phyloP scores from a whole-genome alignment of 2,113 vertebrate genomes.

The Carettochelys insculpta region DNA sequence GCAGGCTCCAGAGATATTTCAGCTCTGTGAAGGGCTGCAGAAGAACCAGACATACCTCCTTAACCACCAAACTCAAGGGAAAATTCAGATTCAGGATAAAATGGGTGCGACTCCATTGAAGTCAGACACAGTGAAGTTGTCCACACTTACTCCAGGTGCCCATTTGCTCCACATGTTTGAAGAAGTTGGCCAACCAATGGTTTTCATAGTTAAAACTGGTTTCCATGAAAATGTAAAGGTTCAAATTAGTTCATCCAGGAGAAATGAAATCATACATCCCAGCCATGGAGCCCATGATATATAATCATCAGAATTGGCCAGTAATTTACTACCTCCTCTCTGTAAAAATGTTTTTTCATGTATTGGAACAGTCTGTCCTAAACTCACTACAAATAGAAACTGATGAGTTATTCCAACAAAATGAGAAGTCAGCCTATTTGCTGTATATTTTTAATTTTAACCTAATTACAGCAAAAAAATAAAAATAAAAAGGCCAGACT shows the following conservation, averaged over 20 bases:
- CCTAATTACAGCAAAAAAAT: neutral
- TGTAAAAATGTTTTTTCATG: neutral
- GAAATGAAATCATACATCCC: neutral
- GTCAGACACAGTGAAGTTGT: neutral
- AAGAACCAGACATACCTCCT: neutral
- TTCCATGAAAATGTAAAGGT: neutral
- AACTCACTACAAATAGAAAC: neutral
- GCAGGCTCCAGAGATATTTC: neutral
- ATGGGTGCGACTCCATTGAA: neutral
- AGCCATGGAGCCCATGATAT: neutral
- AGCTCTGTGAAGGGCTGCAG: neutral
- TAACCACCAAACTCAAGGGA: neutral
- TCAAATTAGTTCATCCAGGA: neutral
- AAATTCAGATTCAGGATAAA: neutral
- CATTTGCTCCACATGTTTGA: neutral
- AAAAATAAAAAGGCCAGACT: neutral
- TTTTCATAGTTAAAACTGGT: neutral
- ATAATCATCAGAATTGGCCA: neutral
- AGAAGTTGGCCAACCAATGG: neutral
- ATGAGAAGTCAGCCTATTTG: neutral
- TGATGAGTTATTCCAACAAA: neutral
- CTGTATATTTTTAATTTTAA: neutral
- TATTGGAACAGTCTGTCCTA: neutral
- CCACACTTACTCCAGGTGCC: neutral
- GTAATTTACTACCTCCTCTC: neutral